Percentiles rank a stretch among this genome's conserved stretches.
These are phyloP conservation scores for Athrips mouffetella DNA, from an alignment of 2,888 invertebrate species.

Conservation along the genomic window DNA sequence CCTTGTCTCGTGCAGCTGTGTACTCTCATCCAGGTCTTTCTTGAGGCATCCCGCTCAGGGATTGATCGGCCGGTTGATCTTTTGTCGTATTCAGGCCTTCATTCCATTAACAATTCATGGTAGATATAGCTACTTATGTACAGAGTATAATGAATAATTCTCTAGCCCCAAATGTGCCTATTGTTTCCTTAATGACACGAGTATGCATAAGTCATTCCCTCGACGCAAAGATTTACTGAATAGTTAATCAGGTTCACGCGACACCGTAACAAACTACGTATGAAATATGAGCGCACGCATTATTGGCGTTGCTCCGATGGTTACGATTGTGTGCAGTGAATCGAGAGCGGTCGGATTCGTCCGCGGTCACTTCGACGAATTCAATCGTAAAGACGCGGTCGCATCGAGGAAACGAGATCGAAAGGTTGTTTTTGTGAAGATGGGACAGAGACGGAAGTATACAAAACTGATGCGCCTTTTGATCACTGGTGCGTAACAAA, in stretches of 20 bases:
- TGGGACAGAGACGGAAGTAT: constrained; percentile 30
- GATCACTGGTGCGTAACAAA: constrained; percentile 42
- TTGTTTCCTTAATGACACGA: not conserved
- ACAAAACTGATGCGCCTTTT: constrained; percentile 30
- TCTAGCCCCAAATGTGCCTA: not conserved
- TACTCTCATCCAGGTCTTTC: no score
- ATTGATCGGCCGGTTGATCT: no score
- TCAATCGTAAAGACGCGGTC: constrained; percentile 48
- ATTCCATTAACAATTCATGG: no score
- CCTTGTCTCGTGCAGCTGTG: no score
- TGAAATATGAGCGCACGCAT: constrained; percentile 8
- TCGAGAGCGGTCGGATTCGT: constrained; percentile 40
- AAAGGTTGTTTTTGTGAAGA: constrained; percentile 26
- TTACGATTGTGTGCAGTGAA: constrained; percentile 31
- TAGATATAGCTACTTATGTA: no score
- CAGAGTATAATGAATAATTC: not conserved
- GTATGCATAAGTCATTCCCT: not conserved
- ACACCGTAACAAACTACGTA: not conserved
- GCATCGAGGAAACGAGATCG: constrained; percentile 34
- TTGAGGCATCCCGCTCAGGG: no score
- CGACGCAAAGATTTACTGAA: not conserved
- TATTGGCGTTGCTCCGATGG: constrained; percentile 28
- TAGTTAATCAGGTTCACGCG: constrained; percentile 2
- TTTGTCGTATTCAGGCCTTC: no score
- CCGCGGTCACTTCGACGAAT: constrained; percentile 45